Evolutionary conservation across 2,797 vertebrate genomes (phyloP).

Genomic region (Phoxinus dragarum): DNA sequence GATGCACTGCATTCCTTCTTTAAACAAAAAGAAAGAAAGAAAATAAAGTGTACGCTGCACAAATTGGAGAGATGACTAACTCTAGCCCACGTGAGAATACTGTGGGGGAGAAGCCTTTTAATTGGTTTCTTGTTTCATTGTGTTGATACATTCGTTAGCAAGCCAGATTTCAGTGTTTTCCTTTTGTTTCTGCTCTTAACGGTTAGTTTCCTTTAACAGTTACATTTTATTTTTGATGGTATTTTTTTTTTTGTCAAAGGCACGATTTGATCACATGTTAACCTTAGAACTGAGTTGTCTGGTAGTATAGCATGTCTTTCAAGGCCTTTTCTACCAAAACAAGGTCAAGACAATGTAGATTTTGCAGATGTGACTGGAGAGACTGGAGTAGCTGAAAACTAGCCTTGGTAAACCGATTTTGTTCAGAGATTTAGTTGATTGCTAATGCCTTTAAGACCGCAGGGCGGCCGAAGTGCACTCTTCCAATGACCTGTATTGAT

Average conservation of each 20-base stretch:
- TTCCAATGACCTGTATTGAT: constrained; percentile 45
- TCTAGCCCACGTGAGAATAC: constrained; percentile 32
- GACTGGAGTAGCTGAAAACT: neutral
- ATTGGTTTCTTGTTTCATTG: constrained; percentile 40
- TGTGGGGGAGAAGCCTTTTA: constrained; percentile 31
- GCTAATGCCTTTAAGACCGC: constrained; percentile 30
- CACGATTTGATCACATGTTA: constrained; percentile 4
- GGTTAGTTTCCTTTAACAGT: neutral
- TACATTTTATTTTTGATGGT: neutral
- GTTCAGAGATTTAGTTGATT: constrained; percentile 14
- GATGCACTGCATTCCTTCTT: neutral
- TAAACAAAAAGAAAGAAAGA: too few relatives aligned
- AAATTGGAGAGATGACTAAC: constrained; percentile 29
- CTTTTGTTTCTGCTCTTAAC: constrained; percentile 17
- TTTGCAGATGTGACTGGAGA: neutral
- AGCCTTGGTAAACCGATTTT: neutral
- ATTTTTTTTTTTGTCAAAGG: neutral
- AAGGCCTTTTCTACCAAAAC: neutral
- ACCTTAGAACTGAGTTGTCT: neutral
- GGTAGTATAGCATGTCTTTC: neutral
- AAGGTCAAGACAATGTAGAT: neutral
- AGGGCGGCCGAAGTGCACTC: neutral
- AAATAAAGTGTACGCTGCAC: neutral
- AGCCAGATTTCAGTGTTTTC: constrained; percentile 25
- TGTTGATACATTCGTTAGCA: constrained; percentile 35